phyloP scores from a whole-genome alignment of 2,797 vertebrate genomes.

The Sebastes baramenuke region DNA sequence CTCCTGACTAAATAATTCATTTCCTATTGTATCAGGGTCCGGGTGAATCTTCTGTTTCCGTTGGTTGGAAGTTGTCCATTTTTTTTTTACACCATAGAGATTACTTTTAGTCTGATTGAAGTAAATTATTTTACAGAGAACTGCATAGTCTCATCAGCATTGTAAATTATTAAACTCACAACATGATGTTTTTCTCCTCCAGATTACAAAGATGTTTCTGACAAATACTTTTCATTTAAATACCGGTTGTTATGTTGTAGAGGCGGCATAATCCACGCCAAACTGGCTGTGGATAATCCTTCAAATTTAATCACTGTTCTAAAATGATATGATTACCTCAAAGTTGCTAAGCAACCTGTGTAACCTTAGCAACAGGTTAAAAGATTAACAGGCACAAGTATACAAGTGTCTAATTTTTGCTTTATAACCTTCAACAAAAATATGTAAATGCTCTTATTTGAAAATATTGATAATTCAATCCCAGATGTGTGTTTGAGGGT shows the following conservation, averaged over 20 bases:
- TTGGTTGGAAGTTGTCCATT: constrained; percentile 9
- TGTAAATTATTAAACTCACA: background rate
- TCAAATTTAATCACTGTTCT: background rate
- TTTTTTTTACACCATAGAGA: background rate
- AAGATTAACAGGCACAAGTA: background rate
- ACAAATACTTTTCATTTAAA: background rate
- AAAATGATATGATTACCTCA: background rate
- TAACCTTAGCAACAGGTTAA: background rate
- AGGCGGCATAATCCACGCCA: background rate
- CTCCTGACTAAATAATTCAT: constrained; percentile 37
- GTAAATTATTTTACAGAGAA: background rate
- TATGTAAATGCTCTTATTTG: background rate
- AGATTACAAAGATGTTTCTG: background rate
- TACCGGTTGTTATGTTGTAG: background rate
- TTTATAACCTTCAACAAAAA: background rate
- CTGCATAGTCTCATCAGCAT: background rate
- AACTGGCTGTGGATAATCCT: background rate
- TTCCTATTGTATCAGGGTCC: background rate
- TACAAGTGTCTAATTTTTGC: background rate
- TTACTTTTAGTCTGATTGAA: background rate
- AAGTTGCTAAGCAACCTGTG: background rate
- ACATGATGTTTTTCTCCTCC: background rate
- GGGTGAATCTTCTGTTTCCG: background rate
- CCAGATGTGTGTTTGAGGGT: background rate
- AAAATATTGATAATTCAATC: background rate